A percentile compares a stretch with the other conserved stretches of the same genome.
Evolutionary conservation across 2,888 invertebrate genomes (phyloP).

Genomic region (Lagria hirta): DNA sequence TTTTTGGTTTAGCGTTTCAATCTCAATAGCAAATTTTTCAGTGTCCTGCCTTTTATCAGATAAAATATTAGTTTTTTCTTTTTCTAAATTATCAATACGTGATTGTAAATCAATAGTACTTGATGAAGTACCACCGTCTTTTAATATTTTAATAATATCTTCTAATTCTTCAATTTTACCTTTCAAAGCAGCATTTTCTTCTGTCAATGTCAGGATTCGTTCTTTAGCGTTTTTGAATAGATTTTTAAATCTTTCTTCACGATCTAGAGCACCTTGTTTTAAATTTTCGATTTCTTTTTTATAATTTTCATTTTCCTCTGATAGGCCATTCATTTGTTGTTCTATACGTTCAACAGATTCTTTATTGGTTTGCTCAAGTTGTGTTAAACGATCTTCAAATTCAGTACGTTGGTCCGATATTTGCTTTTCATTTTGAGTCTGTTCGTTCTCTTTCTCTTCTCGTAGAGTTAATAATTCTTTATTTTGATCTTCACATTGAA

Average conservation of each 20-base stretch:
- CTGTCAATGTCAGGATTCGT: slow-evolving; percentile 71
- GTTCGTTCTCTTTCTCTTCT: slow-evolving; percentile 55
- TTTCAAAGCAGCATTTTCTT: slow-evolving; percentile 64
- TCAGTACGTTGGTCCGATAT: slow-evolving; percentile 56
- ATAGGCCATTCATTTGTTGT: slow-evolving; percentile 51
- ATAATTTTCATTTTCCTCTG: slow-evolving; percentile 60
- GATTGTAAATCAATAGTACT: slow-evolving; percentile 57
- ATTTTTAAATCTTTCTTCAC: slow-evolving; percentile 55
- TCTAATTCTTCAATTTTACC: slow-evolving; percentile 57
- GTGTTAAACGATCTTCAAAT: slow-evolving; percentile 50
- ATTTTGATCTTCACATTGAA: slow-evolving; percentile 75
- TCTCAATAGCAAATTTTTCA: slow-evolving; percentile 67
- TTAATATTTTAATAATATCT: too few species aligned
- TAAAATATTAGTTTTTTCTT: slow-evolving; percentile 64
- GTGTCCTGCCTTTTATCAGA: slow-evolving; percentile 64
- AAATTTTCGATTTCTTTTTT: slow-evolving; percentile 56
- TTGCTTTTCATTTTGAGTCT: slow-evolving; percentile 48
- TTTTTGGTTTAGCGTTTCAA: slow-evolving; percentile 72
- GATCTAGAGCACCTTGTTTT: slow-evolving; percentile 51
- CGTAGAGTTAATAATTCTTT: slow-evolving; percentile 61
- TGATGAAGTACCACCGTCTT: slow-evolving; percentile 5
- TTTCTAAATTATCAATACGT: slow-evolving; percentile 66
- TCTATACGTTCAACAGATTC: slow-evolving; percentile 56
- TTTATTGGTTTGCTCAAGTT: slow-evolving; percentile 53
- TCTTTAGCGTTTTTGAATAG: slow-evolving; percentile 74